phyloP scores from a whole-genome alignment of 2,797 vertebrate genomes.

The Aphelocoma californica region DNA sequence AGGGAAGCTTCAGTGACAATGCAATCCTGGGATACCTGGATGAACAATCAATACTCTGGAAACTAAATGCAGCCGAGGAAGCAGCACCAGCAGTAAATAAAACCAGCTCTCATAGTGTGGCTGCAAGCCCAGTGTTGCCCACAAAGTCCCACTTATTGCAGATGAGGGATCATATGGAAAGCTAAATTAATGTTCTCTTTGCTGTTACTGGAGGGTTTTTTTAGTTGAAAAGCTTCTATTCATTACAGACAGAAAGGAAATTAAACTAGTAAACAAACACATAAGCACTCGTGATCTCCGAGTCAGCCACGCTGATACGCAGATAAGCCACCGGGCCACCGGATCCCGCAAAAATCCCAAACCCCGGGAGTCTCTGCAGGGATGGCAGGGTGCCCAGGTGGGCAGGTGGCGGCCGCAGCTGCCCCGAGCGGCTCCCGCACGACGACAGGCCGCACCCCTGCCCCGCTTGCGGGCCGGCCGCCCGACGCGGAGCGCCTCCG shows the following conservation, averaged over 20 bases:
- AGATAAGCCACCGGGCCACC: neutral
- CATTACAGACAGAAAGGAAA: neutral
- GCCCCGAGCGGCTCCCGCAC: neutral
- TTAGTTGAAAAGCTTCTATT: neutral
- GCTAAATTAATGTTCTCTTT: neutral
- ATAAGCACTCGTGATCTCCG: neutral
- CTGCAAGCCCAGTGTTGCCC: fast-evolving
- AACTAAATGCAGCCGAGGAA: neutral
- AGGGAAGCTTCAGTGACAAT: neutral
- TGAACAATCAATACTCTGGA: neutral
- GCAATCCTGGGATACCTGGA: neutral
- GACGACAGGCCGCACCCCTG: neutral
- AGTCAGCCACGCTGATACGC: neutral
- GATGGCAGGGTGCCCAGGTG: neutral
- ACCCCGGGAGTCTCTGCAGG: no score
- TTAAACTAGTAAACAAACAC: neutral
- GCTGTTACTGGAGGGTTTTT: neutral
- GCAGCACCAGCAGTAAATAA: neutral
- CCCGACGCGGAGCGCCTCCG: neutral
- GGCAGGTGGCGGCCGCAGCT: neutral
- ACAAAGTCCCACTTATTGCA: neutral
- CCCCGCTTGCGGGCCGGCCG: neutral
- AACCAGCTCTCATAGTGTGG: fast-evolving
- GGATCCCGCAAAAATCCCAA: neutral
- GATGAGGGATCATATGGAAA: fast-evolving